These are phyloP conservation scores for Elephantulus edwardii DNA, from an alignment of 2,113 vertebrate genomes.

Conservation along the genomic window DNA sequence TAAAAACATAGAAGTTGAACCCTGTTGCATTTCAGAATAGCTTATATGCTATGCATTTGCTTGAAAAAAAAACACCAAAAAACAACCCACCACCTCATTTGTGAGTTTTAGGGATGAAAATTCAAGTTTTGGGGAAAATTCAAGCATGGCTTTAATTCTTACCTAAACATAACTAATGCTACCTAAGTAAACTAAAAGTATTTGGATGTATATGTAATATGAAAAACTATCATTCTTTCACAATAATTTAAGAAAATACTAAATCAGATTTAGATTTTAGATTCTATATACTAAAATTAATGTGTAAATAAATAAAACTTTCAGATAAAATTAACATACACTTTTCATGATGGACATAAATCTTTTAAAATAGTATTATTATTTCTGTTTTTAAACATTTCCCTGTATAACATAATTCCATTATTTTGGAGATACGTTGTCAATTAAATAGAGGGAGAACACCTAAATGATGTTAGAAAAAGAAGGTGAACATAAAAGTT, in stretches of 20 bases:
- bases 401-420: neutral
- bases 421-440: neutral
- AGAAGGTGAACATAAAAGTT: neutral
- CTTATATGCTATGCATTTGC: neutral
- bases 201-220: neutral
- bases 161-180: conserved; percentile 17
- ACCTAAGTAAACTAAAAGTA: conserved; percentile 6
- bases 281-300: neutral
- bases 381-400: neutral
- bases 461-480: neutral
- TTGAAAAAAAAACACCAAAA: conserved; percentile 9
- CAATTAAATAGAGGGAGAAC: neutral
- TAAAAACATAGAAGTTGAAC: neutral
- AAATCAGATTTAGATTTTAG: neutral
- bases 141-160: conserved; percentile 21
- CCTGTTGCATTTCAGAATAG: neutral
- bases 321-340: neutral
- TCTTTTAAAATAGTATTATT: neutral
- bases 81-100: neutral
- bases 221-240: neutral
- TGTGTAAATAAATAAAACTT: neutral
- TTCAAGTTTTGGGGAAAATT: conserved; percentile 51
- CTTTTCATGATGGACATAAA: neutral
- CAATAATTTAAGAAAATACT: conserved; percentile 14
- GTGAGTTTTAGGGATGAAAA: conserved; percentile 1